A percentile compares a stretch with the other conserved stretches of the same genome.
phyloP scores from a whole-genome alignment of 2,797 vertebrate genomes.

The Ctenosaura bakeri region DNA sequence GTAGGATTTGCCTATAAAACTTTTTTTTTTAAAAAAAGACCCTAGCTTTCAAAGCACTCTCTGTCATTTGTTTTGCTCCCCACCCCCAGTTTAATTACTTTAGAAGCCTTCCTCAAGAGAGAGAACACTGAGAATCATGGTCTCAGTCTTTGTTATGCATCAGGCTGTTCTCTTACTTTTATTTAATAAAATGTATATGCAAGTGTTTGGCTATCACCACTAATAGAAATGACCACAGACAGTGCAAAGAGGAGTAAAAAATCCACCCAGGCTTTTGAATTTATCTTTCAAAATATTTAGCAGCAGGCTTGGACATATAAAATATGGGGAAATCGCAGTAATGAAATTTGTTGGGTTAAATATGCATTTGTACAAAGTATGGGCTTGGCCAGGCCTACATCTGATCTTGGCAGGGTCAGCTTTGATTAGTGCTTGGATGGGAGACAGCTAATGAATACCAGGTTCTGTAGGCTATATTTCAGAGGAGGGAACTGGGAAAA shows the following conservation, averaged over 20 bases:
- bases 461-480: too few species aligned
- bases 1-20: slow-evolving; percentile 20
- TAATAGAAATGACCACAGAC: slow-evolving; percentile 23
- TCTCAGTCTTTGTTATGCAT: neutral
- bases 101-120: neutral
- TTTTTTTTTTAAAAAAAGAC: neutral
- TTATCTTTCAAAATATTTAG: neutral
- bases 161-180: neutral
- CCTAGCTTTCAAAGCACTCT: neutral
- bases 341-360: neutral
- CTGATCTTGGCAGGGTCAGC: too few species aligned
- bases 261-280: neutral
- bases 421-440: too few species aligned
- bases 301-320: neutral
- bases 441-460: too few species aligned
- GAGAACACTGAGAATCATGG: neutral
- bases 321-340: neutral
- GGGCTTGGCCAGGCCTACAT: too few species aligned
- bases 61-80: neutral
- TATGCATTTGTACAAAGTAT: neutral
- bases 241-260: neutral
- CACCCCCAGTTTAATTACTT: slow-evolving; percentile 3
- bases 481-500: too few species aligned
- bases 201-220: neutral
- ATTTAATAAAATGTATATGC: neutral